These are phyloP conservation scores for Eurypyga helias DNA, from an alignment of 2,113 vertebrate genomes.

Conservation along the genomic window DNA sequence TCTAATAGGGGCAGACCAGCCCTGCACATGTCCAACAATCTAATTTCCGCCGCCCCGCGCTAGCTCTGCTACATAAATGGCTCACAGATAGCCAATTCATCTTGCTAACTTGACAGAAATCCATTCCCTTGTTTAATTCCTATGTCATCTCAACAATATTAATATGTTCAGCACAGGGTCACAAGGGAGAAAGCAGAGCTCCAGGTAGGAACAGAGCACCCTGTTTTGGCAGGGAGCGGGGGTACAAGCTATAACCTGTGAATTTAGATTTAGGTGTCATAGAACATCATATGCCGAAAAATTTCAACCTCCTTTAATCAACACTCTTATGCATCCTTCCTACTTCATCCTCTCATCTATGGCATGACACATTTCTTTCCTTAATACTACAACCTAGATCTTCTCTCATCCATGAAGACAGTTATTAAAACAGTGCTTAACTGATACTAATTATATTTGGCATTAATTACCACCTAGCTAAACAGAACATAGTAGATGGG, in stretches of 20 bases:
- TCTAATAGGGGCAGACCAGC: background rate
- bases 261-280: background rate
- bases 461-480: background rate
- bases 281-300: background rate
- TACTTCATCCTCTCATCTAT: background rate
- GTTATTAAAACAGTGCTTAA: background rate
- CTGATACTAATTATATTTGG: background rate
- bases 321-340: background rate
- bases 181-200: background rate
- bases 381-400: background rate
- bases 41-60: background rate
- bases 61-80: slow-evolving; percentile 15
- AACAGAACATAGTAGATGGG: background rate
- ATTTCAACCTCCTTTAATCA: background rate
- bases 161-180: background rate
- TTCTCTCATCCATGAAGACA: background rate
- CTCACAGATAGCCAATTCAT: background rate
- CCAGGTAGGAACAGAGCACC: background rate
- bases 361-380: background rate
- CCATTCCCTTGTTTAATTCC: slow-evolving; percentile 48
- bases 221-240: background rate
- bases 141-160: background rate
- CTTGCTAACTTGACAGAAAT: slow-evolving; percentile 46
- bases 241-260: background rate
- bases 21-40: background rate